Conservation (phyloP, 64 coral and sea anemone genomes). For the Stylophora pistillata region DNA sequence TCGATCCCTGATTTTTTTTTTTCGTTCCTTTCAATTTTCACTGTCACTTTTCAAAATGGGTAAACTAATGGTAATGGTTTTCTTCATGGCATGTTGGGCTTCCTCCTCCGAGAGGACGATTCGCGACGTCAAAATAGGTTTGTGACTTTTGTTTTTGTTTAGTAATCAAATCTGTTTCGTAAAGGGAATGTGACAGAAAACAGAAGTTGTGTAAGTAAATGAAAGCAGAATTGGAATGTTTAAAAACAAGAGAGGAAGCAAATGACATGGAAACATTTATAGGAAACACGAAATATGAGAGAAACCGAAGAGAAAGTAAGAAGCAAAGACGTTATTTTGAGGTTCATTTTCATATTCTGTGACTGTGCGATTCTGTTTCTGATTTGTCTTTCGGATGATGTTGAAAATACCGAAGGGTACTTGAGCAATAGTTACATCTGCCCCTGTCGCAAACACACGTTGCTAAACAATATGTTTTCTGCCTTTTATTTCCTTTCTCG, state of each 20-base stretch:
- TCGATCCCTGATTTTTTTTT: background rate
- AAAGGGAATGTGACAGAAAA: background rate
- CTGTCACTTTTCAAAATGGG: background rate
- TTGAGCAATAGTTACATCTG: too few relatives aligned
- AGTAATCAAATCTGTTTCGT: background rate
- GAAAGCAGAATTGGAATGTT: too few relatives aligned
- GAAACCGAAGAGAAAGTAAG: too few relatives aligned
- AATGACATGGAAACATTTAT: background rate
- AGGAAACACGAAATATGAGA: background rate
- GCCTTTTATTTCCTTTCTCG: background rate
- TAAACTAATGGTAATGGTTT: background rate
- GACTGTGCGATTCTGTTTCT: background rate
- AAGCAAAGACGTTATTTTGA: background rate
- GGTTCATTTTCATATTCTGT: background rate
- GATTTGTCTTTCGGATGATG: background rate
- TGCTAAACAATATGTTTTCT: too few relatives aligned
- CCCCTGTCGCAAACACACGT: too few relatives aligned
- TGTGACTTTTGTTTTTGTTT: background rate
- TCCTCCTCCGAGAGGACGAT: background rate
- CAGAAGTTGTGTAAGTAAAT: background rate
- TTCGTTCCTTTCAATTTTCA: background rate
- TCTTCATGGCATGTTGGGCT: background rate
- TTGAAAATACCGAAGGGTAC: background rate
- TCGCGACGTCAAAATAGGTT: slow-evolving; percentile 35
- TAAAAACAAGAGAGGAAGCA: background rate